A percentile compares a stretch with the other conserved stretches of the same genome.
phyloP scores from a whole-genome alignment of 1,140 invertebrate species.

The Drosophila pandora region DNA sequence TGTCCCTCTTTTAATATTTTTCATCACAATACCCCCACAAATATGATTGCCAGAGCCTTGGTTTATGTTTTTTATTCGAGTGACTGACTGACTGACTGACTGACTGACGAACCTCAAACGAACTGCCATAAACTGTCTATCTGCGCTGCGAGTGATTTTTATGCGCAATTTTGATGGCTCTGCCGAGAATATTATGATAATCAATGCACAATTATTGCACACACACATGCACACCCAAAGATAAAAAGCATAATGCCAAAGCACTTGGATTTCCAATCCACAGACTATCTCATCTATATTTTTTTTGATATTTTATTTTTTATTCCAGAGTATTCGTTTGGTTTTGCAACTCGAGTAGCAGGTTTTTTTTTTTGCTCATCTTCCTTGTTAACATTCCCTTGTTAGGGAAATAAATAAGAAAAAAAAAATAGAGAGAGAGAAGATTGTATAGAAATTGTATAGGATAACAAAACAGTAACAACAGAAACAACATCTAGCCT shows the following conservation, averaged over 20 bases:
- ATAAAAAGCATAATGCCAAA: slow-evolving; percentile 21
- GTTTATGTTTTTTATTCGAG: neutral
- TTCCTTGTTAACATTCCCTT: slow-evolving; percentile 30
- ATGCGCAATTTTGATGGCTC: slow-evolving; percentile 63
- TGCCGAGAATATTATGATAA: slow-evolving; percentile 56
- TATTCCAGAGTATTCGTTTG: neutral
- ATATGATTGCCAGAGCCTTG: no score
- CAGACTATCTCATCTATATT: neutral
- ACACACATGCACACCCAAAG: slow-evolving; percentile 20
- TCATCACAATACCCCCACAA: no score
- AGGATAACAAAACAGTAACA: slow-evolving; percentile 3
- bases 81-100: slow-evolving; percentile 37
- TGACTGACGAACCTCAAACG: slow-evolving; percentile 10
- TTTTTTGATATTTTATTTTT: slow-evolving; percentile 4
- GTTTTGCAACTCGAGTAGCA: slow-evolving; percentile 16
- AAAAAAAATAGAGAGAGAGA: slow-evolving; percentile 15
- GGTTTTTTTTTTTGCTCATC: slow-evolving; percentile 15
- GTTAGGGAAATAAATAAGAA: slow-evolving; percentile 19
- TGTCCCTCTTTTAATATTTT: no score
- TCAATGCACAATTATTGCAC: slow-evolving; percentile 73
- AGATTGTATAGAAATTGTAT: slow-evolving; percentile 32
- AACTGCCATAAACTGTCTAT: slow-evolving; percentile 20
- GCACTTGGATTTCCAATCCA: slow-evolving; percentile 20
- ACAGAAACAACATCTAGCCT: slow-evolving; percentile 8
- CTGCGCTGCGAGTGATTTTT: slow-evolving; percentile 32